These are phyloP conservation scores for Drosophila subpulchrella DNA, from an alignment of 1,140 invertebrate genomes.

Conservation along the genomic window DNA sequence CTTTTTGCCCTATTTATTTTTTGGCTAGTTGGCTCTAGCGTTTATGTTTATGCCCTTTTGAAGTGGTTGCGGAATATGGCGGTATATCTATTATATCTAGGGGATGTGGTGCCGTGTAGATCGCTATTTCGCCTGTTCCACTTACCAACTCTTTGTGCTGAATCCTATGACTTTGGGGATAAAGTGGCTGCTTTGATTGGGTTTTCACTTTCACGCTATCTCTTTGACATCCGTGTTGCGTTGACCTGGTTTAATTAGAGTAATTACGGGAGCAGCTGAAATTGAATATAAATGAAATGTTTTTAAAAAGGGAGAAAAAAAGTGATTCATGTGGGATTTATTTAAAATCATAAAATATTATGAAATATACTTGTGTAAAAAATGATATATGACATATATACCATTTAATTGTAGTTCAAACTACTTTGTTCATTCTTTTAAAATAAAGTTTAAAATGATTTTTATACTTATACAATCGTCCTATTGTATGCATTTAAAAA, in stretches of 20 bases:
- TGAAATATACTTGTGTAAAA: no score
- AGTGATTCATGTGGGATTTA: no score
- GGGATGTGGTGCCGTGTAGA: constrained; percentile 27
- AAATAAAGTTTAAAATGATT: no score
- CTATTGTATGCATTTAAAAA: no score
- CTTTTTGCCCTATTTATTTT: constrained; percentile 28
- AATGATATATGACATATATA: no score
- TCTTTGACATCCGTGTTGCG: constrained; percentile 16
- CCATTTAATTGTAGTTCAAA: no score
- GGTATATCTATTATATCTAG: constrained; percentile 1
- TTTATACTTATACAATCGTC: no score
- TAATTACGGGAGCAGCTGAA: constrained; percentile 27
- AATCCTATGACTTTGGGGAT: constrained; percentile 15
- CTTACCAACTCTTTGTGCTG: constrained; percentile 25
- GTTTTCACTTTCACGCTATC: constrained; percentile 16
- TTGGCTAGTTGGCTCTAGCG: constrained; percentile 1
- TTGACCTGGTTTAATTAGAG: constrained; percentile 26
- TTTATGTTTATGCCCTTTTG: constrained; percentile 48
- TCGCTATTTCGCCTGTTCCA: constrained; percentile 24
- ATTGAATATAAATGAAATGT: not conserved
- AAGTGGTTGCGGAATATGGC: constrained; percentile 41
- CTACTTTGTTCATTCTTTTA: no score
- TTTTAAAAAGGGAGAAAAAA: no score
- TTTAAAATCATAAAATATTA: no score
- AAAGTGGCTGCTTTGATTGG: constrained; percentile 28